phyloP scores from a whole-genome alignment of 2,113 vertebrate species.

The Actenoides hombroni region DNA sequence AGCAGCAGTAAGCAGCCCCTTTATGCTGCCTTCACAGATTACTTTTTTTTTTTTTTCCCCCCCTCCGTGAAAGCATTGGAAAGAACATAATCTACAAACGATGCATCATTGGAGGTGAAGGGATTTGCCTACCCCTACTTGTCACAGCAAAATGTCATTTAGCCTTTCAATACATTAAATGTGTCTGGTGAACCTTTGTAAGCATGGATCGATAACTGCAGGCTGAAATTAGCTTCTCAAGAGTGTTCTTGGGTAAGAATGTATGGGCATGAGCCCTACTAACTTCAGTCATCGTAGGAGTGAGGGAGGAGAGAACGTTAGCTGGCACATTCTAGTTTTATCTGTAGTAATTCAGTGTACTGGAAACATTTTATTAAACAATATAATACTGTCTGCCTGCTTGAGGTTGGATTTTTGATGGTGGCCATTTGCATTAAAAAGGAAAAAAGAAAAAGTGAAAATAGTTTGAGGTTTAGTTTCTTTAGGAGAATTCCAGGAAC shows the following conservation, averaged over 20 bases:
- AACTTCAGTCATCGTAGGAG: background rate
- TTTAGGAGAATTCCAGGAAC: background rate
- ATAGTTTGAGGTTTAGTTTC: background rate
- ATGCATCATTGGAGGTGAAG: background rate
- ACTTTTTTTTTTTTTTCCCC: background rate
- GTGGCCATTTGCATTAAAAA: background rate
- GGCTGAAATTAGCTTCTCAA: background rate
- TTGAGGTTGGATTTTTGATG: background rate
- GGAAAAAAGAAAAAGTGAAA: background rate
- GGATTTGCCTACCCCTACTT: background rate
- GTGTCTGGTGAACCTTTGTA: background rate
- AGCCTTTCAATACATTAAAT: background rate
- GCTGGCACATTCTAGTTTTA: background rate
- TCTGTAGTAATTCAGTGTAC: background rate
- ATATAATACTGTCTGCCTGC: background rate
- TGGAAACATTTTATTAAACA: background rate
- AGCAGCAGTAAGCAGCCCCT: background rate
- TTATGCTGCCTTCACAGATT: background rate
- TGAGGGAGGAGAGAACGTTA: background rate
- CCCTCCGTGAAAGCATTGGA: background rate
- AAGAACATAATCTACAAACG: background rate
- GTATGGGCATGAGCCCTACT: background rate
- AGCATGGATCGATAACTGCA: background rate
- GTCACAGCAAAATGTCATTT: background rate
- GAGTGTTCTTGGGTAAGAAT: background rate